Evolutionary conservation across 1,140 invertebrate genomes (phyloP), one percentile per base, ranked within the genome.

Genomic region (Philopotamus ludificatus): DNA sequence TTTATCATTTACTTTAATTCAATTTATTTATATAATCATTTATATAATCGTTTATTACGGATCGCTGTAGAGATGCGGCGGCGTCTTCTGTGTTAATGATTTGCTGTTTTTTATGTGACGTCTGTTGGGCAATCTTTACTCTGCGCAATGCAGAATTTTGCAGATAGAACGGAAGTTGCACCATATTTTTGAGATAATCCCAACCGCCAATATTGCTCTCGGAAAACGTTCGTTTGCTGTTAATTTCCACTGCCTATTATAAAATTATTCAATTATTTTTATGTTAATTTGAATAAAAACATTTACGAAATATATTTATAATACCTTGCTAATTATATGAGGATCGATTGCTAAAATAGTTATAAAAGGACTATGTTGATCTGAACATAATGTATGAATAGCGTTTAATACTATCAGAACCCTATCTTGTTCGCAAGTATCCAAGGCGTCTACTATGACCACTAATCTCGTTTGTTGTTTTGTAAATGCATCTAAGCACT

Each of bases 381-480:
- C 91, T 23, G 92, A 93, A 76, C 99, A 97, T 23, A 99, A 80
- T 16, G 96, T 90, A 78, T 98, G 92, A 28, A 99, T 91, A 1
- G 95, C 93, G 81, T 98, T 97, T 18, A 99, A 81, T 22, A 97
- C 86, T 0, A 92, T 83, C 3, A 98, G 80, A 15, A 98, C 95
- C 78, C 97, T 95, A 72, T 97, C 94, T 75, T 98, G 96, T 75
- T 99, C 97, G 74, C 95, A 98, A 74, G 92, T 97, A 78, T 99
- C 97, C 67, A 99, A 77, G 1, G 97, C 97, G 81, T 99, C 97
- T 21, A 99, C 92, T 34, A 99, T 89, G 3, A 98, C 89, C 1
- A 99, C 96, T 49, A 98, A 77, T 49, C 95, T 85, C 55, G 94
- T 97, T 77, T 97, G 94, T 76, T 94, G 92, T 9, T 87, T 85